Evolutionary conservation across 2,888 invertebrate species (phyloP).

Genomic region (Ormyrus rosae): DNA sequence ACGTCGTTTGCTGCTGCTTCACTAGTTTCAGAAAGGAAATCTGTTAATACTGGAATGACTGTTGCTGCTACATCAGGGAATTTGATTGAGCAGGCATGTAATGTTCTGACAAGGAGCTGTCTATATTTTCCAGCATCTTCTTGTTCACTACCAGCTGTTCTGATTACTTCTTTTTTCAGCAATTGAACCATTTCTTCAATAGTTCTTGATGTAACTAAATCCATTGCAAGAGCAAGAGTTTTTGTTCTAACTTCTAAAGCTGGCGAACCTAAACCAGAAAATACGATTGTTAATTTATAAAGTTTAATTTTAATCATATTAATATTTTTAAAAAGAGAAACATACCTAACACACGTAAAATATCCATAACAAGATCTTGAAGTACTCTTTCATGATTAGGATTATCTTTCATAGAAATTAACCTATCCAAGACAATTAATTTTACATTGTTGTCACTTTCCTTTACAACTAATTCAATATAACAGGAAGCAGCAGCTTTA

Average conservation of each 20-base stretch:
- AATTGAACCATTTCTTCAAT: conserved; percentile 97
- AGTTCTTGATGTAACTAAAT: conserved; percentile 92
- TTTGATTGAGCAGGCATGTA: conserved; percentile 95
- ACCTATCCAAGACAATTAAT: conserved; percentile 95
- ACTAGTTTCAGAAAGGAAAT: conserved; percentile 92
- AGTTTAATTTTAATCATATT: conserved; percentile 2
- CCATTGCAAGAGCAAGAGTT: conserved; percentile 89
- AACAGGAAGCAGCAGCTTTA: conserved; percentile 97
- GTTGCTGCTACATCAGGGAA: conserved; percentile 96
- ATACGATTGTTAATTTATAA: neutral
- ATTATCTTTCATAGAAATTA: conserved; percentile 91
- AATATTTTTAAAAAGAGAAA: neutral
- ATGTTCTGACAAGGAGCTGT: conserved; percentile 94
- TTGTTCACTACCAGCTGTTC: conserved; percentile 92
- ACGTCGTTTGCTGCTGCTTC: conserved; percentile 96
- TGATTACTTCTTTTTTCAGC: conserved; percentile 93
- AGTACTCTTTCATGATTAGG: conserved; percentile 91
- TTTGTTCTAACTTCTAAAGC: conserved; percentile 96
- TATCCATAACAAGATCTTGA: conserved; percentile 97
- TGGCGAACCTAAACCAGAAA: conserved; percentile 77
- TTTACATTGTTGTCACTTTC: conserved; percentile 99
- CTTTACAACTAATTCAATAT: conserved; percentile 99
- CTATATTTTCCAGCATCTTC: conserved; percentile 98
- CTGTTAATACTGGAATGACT: conserved; percentile 95
- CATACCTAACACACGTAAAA: conserved; percentile 92